Evolutionary conservation across 2,888 invertebrate genomes (phyloP).

Genomic region (Zele albiditarsus): DNA sequence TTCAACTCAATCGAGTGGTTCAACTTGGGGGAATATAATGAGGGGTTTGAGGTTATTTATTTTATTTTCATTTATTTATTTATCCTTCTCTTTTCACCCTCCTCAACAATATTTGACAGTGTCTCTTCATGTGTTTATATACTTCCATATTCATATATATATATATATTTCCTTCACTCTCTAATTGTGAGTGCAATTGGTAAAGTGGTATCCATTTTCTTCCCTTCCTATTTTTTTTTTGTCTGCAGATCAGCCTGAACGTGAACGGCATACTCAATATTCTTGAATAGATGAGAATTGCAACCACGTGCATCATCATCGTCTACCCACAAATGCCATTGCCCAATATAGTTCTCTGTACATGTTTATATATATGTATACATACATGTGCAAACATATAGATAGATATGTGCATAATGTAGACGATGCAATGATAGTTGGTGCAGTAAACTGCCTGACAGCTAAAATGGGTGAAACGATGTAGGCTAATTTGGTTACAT

Average conservation of each 20-base stretch:
- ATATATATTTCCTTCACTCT: not conserved
- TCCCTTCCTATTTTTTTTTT: not conserved
- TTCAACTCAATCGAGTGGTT: slow-evolving; percentile 2
- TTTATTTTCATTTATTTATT: not conserved
- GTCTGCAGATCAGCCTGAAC: not conserved
- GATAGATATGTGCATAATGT: not conserved
- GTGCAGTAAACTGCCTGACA: slow-evolving; percentile 31
- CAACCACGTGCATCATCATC: slow-evolving; percentile 9
- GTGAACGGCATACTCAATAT: not conserved
- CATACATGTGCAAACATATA: not conserved
- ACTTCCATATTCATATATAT: not conserved
- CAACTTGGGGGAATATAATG: not conserved
- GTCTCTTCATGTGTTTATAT: not conserved
- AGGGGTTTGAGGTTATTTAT: not conserved
- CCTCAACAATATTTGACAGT: not conserved
- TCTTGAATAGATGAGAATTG: not conserved
- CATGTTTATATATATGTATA: not conserved
- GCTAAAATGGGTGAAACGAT: slow-evolving; percentile 29
- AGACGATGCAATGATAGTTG: slow-evolving; percentile 12
- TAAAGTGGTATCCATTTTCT: not conserved
- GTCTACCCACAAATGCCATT: not conserved
- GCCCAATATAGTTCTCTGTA: not conserved
- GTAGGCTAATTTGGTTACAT: slow-evolving; percentile 32
- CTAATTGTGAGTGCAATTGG: not conserved
- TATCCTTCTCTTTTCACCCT: not conserved